phyloP scores from a whole-genome alignment of 2,888 invertebrate genomes.

The Rhagonycha lutea region DNA sequence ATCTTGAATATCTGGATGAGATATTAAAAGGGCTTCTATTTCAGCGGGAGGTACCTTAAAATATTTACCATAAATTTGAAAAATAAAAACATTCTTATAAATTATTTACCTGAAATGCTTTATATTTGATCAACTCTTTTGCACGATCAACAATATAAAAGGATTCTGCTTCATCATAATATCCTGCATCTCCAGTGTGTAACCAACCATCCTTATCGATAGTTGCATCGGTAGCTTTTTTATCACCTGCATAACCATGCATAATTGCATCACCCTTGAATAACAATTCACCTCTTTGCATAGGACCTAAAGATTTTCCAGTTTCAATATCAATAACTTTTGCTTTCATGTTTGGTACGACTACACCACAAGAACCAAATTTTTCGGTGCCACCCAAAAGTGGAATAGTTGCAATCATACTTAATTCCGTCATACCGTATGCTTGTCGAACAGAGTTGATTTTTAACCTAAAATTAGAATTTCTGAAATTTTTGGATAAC shows the following conservation, averaged over 20 bases:
- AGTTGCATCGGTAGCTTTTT: background rate
- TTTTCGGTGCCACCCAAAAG: background rate
- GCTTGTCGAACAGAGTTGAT: background rate
- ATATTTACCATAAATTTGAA: background rate
- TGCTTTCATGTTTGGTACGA: background rate
- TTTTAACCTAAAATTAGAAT: background rate
- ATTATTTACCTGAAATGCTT: background rate
- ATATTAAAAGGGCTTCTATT: conserved; percentile 62
- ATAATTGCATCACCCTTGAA: background rate
- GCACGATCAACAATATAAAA: background rate
- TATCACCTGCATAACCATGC: background rate
- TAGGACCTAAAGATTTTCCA: background rate
- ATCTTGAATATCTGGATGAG: conserved; percentile 60
- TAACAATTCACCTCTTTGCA: background rate
- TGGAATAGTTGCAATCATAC: background rate
- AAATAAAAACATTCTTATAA: background rate
- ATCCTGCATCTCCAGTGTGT: background rate
- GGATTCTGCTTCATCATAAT: background rate
- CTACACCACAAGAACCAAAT: background rate
- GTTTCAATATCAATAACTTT: background rate
- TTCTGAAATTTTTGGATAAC: background rate
- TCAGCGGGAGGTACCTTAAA: conserved; percentile 58
- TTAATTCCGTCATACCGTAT: background rate
- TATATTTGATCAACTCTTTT: background rate
- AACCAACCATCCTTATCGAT: background rate